These are phyloP conservation scores for Micronycteris hirsuta DNA, from an alignment of 2,113 vertebrate genomes.

Conservation along the genomic window DNA sequence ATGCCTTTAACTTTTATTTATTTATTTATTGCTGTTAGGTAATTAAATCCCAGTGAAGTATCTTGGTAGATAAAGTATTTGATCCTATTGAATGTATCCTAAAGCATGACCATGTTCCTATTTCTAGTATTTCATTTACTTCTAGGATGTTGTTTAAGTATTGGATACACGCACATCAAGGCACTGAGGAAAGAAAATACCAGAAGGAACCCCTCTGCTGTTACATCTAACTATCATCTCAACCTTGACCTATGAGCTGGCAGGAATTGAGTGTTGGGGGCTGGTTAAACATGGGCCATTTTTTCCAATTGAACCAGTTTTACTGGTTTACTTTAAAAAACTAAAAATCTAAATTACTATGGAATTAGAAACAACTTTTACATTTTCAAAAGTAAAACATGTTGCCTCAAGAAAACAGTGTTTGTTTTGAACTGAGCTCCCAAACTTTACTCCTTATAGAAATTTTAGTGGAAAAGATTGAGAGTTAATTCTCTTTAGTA, in stretches of 20 bases:
- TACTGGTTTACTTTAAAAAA: not conserved
- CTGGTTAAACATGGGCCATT: not conserved
- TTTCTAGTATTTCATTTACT: conserved; percentile 13
- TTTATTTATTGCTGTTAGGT: not conserved
- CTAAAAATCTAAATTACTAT: not conserved
- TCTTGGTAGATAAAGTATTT: not conserved
- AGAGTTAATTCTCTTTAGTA: not conserved
- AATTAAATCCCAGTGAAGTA: not conserved
- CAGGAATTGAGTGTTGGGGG: not conserved
- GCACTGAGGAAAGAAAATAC: not conserved
- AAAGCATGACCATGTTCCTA: not conserved
- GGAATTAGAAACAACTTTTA: not conserved
- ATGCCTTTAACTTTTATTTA: not conserved
- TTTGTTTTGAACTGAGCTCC: not conserved
- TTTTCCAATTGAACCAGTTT: not conserved
- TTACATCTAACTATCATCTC: not conserved
- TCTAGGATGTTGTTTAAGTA: not conserved
- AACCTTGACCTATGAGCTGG: not conserved
- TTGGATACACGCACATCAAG: not conserved
- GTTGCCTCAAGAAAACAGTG: not conserved
- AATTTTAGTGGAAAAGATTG: not conserved
- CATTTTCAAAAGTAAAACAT: not conserved
- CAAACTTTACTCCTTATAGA: not conserved
- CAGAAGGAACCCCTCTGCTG: not conserved
- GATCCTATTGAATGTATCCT: not conserved